These are phyloP conservation scores for Rhopalosiphum maidis DNA, from an alignment of 1,140 invertebrate genomes.

Conservation along the genomic window DNA sequence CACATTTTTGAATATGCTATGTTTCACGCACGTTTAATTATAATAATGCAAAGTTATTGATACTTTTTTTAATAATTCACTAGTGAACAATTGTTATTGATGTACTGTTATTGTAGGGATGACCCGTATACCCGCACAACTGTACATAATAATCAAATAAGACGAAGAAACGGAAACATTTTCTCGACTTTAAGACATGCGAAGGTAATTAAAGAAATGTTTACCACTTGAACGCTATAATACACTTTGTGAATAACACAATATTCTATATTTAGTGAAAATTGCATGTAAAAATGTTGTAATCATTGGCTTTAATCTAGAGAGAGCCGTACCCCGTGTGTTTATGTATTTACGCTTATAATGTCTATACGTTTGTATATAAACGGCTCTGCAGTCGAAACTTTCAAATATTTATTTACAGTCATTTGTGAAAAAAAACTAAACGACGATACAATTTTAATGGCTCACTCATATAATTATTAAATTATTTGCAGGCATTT, in stretches of 20 bases:
- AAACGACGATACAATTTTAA: neutral
- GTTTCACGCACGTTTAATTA: neutral
- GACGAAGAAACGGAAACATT: neutral
- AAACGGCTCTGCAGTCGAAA: neutral
- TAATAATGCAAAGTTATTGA: too few species aligned
- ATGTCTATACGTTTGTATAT: neutral
- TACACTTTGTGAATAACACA: neutral
- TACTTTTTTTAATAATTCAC: neutral
- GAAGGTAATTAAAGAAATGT: neutral
- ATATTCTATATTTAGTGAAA: slow-evolving; percentile 25
- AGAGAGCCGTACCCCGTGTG: neutral
- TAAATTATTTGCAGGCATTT: neutral
- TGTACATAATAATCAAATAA: neutral
- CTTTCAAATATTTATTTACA: neutral
- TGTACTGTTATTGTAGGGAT: neutral
- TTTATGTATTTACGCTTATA: neutral
- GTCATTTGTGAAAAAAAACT: neutral
- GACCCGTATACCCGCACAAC: neutral
- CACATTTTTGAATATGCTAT: neutral
- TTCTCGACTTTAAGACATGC: neutral
- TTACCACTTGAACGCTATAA: neutral
- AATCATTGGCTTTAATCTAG: neutral
- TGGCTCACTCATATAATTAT: neutral
- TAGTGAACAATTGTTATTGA: neutral
- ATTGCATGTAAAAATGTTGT: neutral